Conservation (phyloP, 2,888 invertebrate genomes). For the Nudaria mundana region DNA sequence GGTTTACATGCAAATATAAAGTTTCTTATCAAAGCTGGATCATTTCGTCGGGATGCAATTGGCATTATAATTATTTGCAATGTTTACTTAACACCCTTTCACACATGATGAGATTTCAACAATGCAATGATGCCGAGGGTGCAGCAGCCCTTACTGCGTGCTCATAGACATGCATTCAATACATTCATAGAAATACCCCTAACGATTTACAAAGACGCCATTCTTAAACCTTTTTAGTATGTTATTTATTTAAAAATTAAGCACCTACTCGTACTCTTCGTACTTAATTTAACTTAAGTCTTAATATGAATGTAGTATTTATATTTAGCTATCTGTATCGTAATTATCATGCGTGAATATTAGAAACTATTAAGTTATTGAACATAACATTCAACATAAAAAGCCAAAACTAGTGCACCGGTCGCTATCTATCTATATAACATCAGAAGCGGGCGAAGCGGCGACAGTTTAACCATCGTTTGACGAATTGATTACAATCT, state of each 20-base stretch:
- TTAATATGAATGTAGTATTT: too few relatives aligned
- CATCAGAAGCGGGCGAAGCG: conserved; percentile 53
- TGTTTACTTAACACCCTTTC: conserved; percentile 83
- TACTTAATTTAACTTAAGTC: too few relatives aligned
- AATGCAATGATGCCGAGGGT: conserved; percentile 51
- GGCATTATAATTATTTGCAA: conserved; percentile 80
- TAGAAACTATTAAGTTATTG: conserved; percentile 26
- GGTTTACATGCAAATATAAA: conserved; percentile 74
- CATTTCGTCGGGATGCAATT: conserved; percentile 66
- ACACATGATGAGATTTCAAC: conserved; percentile 76
- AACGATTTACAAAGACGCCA: conserved; percentile 41
- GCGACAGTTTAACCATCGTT: conserved; percentile 57
- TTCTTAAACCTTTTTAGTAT: conserved; percentile 8
- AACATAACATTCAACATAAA: conserved; percentile 39
- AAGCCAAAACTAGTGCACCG: conserved; percentile 40
- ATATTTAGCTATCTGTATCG: too few relatives aligned
- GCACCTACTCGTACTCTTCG: too few relatives aligned
- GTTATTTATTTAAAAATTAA: not conserved
- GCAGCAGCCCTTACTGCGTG: conserved; percentile 37
- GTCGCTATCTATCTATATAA: conserved; percentile 50
- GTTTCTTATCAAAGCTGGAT: conserved; percentile 69
- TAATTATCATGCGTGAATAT: too few relatives aligned
- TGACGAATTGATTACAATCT: conserved; percentile 74
- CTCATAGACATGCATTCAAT: conserved; percentile 34
- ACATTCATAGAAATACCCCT: conserved; percentile 49